Base-by-base conservation (phyloP, 2,888 invertebrate species). In the Scaptomyza tumidula region DNA sequence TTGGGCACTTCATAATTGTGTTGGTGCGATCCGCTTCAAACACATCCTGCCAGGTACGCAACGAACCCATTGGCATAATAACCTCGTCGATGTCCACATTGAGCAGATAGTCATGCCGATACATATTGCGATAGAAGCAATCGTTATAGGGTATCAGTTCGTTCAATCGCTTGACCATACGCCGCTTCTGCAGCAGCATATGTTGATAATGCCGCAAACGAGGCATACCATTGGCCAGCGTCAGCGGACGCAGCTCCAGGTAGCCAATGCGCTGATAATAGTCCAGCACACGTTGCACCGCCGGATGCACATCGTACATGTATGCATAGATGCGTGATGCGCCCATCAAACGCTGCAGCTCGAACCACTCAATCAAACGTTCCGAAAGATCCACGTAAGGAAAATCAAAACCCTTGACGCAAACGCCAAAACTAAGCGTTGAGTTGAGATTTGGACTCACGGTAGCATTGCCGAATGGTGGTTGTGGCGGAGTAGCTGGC, bases 101-200 rank as follows among this genome's bases (percentile, higher is more conserved):
- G 11, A 96, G 96, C 53, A 97, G 94, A 93, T 96, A 97, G 75
- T 96, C 95, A 92, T 97, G 98, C 75, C 95, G 94, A 91, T 97
- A 96, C 94, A 98, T 95, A 90, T 98, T 96, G 88, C 96, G 95
- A 93, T 98, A 98, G 70, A 98, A 94, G 90, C 98, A 98, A 91
- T 98, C 98, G 92, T 98, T 98, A 93, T 98, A 98, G 13, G 98
- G 97, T 83, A 98, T 96, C 72, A 98, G 93, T 92, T 98, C 98
- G 93, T 97, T 97, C 89, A 97, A 96, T 13, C 98, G 93, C 91
- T 98, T 98, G 92, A 97, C 96, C 86, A 96, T 96, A 16, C 96
- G 95, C 90, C 97, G 97, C 89, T 96, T 95, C 70, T 95, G 95
- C 52, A 98, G 93, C 90, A 96, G 97, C 93, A 96, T 93, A 90